Conservation (phyloP, 2,888 invertebrate species). For the Selenia dentaria region DNA sequence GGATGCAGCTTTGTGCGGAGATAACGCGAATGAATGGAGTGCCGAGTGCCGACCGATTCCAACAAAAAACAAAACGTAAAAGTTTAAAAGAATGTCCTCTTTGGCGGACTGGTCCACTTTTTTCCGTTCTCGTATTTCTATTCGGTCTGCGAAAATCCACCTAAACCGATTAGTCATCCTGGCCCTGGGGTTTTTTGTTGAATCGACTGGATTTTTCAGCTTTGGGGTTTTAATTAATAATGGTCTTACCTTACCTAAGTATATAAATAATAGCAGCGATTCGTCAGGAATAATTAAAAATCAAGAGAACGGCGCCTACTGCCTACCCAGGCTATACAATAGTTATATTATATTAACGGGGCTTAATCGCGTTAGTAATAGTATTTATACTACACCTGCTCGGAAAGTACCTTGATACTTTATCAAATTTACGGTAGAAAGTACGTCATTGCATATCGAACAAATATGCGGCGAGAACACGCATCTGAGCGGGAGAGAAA, state of each 20-base stretch:
- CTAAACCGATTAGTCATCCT: neutral
- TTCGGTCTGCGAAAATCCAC: neutral
- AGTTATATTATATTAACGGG: too few relatives aligned
- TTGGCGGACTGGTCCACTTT: slow-evolving; percentile 1
- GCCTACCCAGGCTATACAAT: too few relatives aligned
- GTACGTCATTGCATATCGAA: too few relatives aligned
- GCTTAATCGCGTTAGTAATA: too few relatives aligned
- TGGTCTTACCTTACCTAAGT: too few relatives aligned
- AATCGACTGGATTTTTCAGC: neutral
- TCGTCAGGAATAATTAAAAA: neutral
- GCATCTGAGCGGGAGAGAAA: too few relatives aligned
- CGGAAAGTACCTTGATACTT: too few relatives aligned
- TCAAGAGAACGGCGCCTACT: neutral
- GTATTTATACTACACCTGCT: too few relatives aligned
- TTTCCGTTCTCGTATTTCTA: neutral
- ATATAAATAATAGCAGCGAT: neutral
- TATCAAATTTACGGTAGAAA: too few relatives aligned
- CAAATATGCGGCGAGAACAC: too few relatives aligned
- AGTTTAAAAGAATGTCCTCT: neutral
- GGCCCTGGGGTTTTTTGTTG: neutral
- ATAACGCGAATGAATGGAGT: slow-evolving; percentile 9
- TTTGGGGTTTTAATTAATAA: neutral
- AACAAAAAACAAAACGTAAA: slow-evolving; percentile 5
- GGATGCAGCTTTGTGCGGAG: slow-evolving; percentile 8
- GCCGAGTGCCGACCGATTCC: slow-evolving; percentile 1